Percentiles rank a stretch among this genome's conserved stretches.
These are phyloP conservation scores for Junonia oenone DNA, from an alignment of 2,888 invertebrate species.

Conservation along the genomic window DNA sequence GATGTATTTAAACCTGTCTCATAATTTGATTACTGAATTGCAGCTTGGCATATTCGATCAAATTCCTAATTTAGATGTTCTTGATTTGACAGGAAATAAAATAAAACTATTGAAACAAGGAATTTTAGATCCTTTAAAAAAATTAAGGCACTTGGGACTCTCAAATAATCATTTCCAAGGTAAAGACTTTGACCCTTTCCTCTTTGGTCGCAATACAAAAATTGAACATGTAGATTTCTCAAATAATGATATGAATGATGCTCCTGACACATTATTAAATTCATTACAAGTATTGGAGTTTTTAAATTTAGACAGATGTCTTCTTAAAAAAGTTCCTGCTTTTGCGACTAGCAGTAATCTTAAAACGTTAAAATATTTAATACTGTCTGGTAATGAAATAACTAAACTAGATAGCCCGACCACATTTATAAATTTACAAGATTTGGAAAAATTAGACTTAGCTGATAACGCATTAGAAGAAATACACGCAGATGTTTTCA, in stretches of 20 bases:
- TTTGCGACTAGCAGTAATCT: conserved; percentile 48
- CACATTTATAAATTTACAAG: conserved; percentile 42
- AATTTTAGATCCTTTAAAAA: conserved; percentile 43
- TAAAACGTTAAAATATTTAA: conserved; percentile 47
- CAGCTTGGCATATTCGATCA: conserved; percentile 50
- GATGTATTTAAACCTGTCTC: conserved; percentile 46
- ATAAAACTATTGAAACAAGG: conserved; percentile 40
- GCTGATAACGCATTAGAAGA: conserved; percentile 47
- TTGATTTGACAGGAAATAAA: conserved; percentile 49
- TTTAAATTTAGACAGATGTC: conserved; percentile 46
- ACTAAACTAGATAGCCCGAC: conserved; percentile 35
- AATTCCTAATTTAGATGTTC: conserved; percentile 40
- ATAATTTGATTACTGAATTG: conserved; percentile 43
- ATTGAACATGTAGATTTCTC: conserved; percentile 49
- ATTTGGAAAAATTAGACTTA: conserved; percentile 51
- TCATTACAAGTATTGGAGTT: conserved; percentile 39
- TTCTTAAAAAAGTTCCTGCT: conserved; percentile 46
- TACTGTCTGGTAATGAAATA: conserved; percentile 53
- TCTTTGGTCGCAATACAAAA: conserved; percentile 40
- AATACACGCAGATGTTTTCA: conserved; percentile 47
- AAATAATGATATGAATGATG: conserved; percentile 46
- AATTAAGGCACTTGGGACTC: conserved; percentile 45
- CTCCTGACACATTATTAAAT: conserved; percentile 41
- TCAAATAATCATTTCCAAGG: conserved; percentile 46
- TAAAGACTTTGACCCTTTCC: conserved; percentile 37